Percentiles rank a stretch among this genome's conserved stretches.
phyloP scores from a whole-genome alignment of 2,113 vertebrate species.

The Eulacestoma nigropectus region DNA sequence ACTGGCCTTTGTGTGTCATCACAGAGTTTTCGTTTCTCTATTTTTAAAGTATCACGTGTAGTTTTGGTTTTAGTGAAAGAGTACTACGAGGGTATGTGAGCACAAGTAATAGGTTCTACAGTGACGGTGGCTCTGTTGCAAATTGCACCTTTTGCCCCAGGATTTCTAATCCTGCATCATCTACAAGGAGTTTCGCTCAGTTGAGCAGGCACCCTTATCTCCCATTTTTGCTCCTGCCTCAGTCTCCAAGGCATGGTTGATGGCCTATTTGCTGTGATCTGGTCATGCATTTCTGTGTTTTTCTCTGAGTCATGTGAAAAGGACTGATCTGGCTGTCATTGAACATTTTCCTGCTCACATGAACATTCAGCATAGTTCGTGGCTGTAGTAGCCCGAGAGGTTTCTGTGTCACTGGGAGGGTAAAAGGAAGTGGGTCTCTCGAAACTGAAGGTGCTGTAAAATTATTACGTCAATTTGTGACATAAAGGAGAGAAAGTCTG shows the following conservation, averaged over 20 bases:
- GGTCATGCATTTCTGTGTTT: background rate
- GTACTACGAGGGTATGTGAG: background rate
- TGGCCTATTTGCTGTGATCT: background rate
- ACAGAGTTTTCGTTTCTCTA: background rate
- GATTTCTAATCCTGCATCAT: background rate
- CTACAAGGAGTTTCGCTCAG: background rate
- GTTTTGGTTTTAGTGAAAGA: background rate
- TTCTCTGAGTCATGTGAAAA: background rate
- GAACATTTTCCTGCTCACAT: background rate
- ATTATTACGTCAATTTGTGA: background rate
- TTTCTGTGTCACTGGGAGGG: background rate
- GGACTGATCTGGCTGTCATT: background rate
- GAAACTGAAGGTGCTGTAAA: background rate
- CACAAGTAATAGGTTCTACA: background rate
- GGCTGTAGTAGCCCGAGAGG: background rate
- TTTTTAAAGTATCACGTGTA: background rate
- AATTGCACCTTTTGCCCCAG: background rate
- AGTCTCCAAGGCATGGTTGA: background rate
- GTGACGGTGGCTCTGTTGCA: background rate
- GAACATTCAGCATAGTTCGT: rapidly evolving
- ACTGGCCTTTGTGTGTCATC: background rate
- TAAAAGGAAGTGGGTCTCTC: background rate
- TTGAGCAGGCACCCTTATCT: background rate
- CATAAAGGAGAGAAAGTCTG: background rate
- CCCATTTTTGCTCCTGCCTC: background rate